Base-by-base conservation (phyloP, 2,888 invertebrate genomes). In the Pandemis heparana region DNA sequence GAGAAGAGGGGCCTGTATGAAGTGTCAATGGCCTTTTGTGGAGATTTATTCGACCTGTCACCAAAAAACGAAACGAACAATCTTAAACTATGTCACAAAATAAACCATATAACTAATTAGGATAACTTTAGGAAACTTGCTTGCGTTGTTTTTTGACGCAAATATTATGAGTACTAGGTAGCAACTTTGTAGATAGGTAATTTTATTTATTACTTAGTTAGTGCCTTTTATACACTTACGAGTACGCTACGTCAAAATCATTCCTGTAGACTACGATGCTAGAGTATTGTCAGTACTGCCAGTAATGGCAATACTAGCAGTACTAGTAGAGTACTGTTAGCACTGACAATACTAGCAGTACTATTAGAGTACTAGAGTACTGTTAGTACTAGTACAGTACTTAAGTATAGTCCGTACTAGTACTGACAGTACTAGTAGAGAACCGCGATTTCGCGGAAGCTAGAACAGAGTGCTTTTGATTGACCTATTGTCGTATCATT, bases 181-280 rank as follows among this genome's bases (percentile, higher is more conserved):
- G 56, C 23, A 39, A 69, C 56, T 23, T n/a, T 43, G 32, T 70
- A 65, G 51, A 65, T 74, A 74, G 65, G 65, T 9, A 32, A 51
- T 39, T 41, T 69, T 51, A 70, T 70, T 70, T 65, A 60, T 43
- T 61, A 53, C 16, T 70, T 74, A 41, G 51, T 69, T 73, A 70
- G 74, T 74, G 74, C 74, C 69, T 74, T 74, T 70, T 64, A 60
- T 64, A 64, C 69, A 38, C 51, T n/a, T 16, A 16, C n/a, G n/a
- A n/a, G n/a, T n/a, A n/a, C 51, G 51, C 60, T n/a, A 60, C 51
- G 51, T 23, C 63, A 65, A 60, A 74, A 74, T 74, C 74, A 74
- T 74, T 74, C 74, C 74, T 61, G 60, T 70, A 74, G 60, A 48
- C 16, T 68, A 63, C 38, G 46, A 63, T 9, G 46, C 23, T 68